Conservation (phyloP, 2,888 invertebrate species). For the Lamellibrachia columna region DNA sequence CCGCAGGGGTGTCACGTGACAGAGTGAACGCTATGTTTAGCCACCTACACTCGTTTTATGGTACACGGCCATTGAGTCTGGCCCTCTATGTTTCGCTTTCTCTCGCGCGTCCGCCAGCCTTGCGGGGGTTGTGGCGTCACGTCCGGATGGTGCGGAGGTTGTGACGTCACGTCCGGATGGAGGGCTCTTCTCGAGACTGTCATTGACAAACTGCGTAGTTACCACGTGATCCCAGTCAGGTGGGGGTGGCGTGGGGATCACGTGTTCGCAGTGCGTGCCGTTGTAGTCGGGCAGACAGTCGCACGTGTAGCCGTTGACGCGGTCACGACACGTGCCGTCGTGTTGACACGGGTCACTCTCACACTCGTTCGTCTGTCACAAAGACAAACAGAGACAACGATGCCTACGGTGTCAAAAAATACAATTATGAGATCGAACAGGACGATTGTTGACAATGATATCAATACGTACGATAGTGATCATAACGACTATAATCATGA, state of each 20-base stretch:
- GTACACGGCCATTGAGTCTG: neutral
- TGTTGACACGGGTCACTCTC: conserved; percentile 16
- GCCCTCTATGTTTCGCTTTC: neutral
- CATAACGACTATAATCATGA: too few relatives aligned
- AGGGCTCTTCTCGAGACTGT: too few relatives aligned
- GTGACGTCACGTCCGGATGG: neutral
- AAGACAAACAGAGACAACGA: neutral
- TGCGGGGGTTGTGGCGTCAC: neutral
- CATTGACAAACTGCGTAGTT: too few relatives aligned
- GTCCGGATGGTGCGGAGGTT: neutral
- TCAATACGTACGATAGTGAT: too few relatives aligned
- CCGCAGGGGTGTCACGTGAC: too few relatives aligned
- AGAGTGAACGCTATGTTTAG: too few relatives aligned
- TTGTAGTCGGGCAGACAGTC: neutral
- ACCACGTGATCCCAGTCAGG: neutral
- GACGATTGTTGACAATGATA: too few relatives aligned
- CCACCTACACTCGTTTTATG: neutral
- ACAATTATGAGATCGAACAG: too few relatives aligned
- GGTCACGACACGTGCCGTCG: neutral
- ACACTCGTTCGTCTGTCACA: neutral
- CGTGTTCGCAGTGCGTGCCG: neutral
- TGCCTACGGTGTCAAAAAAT: too few relatives aligned
- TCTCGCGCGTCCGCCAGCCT: neutral
- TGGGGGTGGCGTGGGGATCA: neutral
- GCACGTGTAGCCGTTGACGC: neutral